phyloP scores from a whole-genome alignment of 2,797 vertebrate genomes.

The Gymnothorax javanicus region DNA sequence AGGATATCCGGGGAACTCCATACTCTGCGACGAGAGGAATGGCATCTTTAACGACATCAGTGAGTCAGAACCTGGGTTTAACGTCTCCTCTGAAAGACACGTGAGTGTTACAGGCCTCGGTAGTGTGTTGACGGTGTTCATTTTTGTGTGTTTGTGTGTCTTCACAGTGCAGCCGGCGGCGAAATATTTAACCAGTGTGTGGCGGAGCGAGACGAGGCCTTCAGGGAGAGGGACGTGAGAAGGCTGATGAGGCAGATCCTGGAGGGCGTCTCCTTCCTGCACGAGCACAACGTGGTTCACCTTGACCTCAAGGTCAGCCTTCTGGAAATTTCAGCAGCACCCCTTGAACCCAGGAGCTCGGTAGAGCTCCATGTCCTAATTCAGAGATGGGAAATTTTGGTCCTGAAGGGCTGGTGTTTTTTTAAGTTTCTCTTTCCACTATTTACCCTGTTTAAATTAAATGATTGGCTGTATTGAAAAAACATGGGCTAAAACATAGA shows the following conservation, averaged over 20 bases:
- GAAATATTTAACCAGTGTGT: slow-evolving; percentile 93
- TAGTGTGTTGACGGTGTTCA: slow-evolving; percentile 39
- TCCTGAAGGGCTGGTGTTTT: too few species aligned
- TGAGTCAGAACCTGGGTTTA: too few species aligned
- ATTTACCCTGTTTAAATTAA: too few species aligned
- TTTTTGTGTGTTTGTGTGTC: slow-evolving; percentile 53
- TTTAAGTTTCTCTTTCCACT: too few species aligned
- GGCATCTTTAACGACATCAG: too few species aligned
- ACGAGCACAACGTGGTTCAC: slow-evolving; percentile 83
- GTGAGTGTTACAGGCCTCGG: slow-evolving; percentile 64
- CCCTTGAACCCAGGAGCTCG: slow-evolving; percentile 57
- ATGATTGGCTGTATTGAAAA: too few species aligned
- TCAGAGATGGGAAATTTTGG: too few species aligned
- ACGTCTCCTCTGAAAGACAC: too few species aligned
- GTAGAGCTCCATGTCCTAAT: slow-evolving; percentile 42
- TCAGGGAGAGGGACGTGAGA: slow-evolving; percentile 86
- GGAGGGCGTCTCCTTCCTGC: slow-evolving; percentile 85
- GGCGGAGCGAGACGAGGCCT: slow-evolving; percentile 84
- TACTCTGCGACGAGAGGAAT: too few species aligned
- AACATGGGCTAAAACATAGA: too few species aligned
- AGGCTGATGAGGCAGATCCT: slow-evolving; percentile 89
- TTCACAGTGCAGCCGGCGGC: slow-evolving; percentile 83
- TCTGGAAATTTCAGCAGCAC: slow-evolving; percentile 71
- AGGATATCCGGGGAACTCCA: too few species aligned
- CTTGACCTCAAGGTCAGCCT: slow-evolving; percentile 90